Evolutionary conservation across 2,888 invertebrate genomes (phyloP).

Genomic region (Nipponacmea schrenckii): DNA sequence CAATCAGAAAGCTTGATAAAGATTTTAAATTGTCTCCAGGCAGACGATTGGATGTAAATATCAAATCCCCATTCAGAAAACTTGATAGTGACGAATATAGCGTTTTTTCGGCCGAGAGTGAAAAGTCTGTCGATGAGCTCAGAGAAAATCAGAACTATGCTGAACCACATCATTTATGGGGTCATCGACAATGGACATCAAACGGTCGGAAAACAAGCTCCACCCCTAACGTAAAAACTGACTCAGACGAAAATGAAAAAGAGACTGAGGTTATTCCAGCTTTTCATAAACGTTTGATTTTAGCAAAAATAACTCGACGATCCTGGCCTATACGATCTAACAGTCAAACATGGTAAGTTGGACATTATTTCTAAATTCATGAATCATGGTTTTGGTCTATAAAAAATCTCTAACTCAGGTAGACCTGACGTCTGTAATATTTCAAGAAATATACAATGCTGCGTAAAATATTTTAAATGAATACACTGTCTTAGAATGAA

Average conservation of each 20-base stretch:
- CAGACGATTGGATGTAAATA: too few species aligned
- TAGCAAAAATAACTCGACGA: constrained; percentile 4
- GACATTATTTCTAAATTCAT: too few species aligned
- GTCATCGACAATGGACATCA: constrained; percentile 7
- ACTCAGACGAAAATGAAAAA: background rate
- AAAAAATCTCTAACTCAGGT: too few species aligned
- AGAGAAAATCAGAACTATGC: background rate
- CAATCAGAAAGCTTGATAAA: background rate
- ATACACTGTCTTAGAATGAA: too few species aligned
- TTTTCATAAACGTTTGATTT: background rate
- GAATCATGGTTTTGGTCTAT: too few species aligned
- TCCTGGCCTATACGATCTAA: constrained; percentile 3
- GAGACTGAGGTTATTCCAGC: background rate
- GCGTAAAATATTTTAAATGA: too few species aligned
- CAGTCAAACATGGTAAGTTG: background rate
- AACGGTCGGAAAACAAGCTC: constrained; percentile 2
- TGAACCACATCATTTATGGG: constrained; percentile 15
- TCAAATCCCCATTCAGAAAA: too few species aligned
- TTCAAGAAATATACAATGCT: too few species aligned
- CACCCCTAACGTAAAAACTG: background rate
- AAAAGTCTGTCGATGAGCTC: background rate
- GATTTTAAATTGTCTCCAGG: too few species aligned
- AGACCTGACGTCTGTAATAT: too few species aligned
- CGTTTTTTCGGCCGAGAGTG: background rate
- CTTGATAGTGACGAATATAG: background rate